Evolutionary conservation across 2,888 invertebrate species (phyloP).

Genomic region (Seira sanloemensis): DNA sequence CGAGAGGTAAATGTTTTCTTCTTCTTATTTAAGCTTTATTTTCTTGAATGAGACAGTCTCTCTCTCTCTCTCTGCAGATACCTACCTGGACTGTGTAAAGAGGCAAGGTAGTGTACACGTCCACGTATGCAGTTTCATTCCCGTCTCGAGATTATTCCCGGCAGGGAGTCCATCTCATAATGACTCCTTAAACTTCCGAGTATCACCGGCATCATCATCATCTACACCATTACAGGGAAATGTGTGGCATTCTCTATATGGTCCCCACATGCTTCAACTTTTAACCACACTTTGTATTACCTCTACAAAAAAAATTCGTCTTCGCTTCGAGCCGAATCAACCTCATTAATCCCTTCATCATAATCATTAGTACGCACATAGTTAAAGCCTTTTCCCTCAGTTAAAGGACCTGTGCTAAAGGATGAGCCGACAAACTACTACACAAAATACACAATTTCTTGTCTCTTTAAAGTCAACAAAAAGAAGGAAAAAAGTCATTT

Average conservation of each 20-base stretch:
- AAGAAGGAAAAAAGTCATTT: conserved; percentile 11
- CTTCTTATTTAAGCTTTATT: neutral
- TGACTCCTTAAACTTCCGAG: conserved; percentile 73
- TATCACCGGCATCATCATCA: too few species aligned
- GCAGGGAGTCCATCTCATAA: conserved; percentile 68
- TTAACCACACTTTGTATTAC: too few species aligned
- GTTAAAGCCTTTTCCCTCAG: neutral
- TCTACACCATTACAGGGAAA: too few species aligned
- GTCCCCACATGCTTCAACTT: too few species aligned
- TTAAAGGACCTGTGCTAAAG: too few species aligned
- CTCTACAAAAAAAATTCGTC: neutral
- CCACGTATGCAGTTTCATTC: conserved; percentile 31
- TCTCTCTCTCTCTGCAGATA: neutral
- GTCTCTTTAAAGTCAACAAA: neutral
- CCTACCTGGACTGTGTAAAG: conserved; percentile 49
- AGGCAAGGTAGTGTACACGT: conserved; percentile 9
- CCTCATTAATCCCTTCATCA: conserved; percentile 59
- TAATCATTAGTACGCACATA: conserved; percentile 41
- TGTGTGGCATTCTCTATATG: too few species aligned
- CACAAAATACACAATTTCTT: too few species aligned
- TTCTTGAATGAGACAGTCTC: neutral
- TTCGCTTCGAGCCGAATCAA: conserved; percentile 38
- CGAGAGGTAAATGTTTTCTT: neutral
- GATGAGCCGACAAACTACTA: neutral
- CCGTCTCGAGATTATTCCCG: conserved; percentile 57